Evolutionary conservation across 1,140 invertebrate genomes (phyloP).

Genomic region (Apis laboriosa): DNA sequence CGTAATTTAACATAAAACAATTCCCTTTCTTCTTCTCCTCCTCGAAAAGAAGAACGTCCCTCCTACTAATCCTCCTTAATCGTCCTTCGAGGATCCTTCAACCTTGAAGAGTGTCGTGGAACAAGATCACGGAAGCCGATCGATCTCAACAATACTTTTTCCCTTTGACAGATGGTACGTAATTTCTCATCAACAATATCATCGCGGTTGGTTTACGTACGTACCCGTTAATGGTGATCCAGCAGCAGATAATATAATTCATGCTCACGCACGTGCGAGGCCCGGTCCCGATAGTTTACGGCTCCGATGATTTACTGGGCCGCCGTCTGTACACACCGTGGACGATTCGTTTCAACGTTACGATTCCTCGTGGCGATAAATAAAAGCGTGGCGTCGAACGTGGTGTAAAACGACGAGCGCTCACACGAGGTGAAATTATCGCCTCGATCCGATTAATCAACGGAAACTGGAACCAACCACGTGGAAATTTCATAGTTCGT

Average conservation of each 20-base stretch:
- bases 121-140: not conserved
- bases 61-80: not conserved
- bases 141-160: not conserved
- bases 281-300: constrained; percentile 49
- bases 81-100: not conserved
- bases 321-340: constrained; percentile 31
- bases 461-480: not conserved
- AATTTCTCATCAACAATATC: constrained; percentile 30
- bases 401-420: constrained; percentile 45
- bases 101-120: no score
- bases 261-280: constrained; percentile 57
- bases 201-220: not conserved
- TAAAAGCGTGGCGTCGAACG: constrained; percentile 38
- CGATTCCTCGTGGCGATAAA: constrained; percentile 61
- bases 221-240: constrained; percentile 60
- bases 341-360: constrained; percentile 62
- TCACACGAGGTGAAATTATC: constrained; percentile 52
- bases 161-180: not conserved
- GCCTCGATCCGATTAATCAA: constrained; percentile 58
- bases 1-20: no score
- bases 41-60: no score
- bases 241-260: constrained; percentile 68
- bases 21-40: no score
- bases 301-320: constrained; percentile 50
- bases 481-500: constrained; percentile 42